Evolutionary conservation across 2,113 vertebrate genomes (phyloP), one percentile per base, ranked within the genome.

Genomic region (Ondatra zibethicus): DNA sequence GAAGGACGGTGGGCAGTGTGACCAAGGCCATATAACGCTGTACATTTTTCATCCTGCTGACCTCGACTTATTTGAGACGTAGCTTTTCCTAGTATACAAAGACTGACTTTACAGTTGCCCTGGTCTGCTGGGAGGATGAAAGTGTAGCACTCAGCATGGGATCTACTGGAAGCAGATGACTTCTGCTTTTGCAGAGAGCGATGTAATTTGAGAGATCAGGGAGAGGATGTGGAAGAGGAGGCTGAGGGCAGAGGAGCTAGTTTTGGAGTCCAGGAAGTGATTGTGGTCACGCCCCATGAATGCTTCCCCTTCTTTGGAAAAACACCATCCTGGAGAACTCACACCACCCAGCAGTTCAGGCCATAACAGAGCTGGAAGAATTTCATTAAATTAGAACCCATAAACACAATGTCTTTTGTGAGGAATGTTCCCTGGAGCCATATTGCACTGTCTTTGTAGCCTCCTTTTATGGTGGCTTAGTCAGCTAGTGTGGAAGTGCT

Each of bases 341-440:
- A 42, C 52, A 78, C 45, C 39, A 33, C n/a, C 45, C 76, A 88
- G 4, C 21, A 39, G 39, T 81, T 29, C 39, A 91, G 68, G 31
- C 36, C 47, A 19, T 77, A 66, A 78, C 65, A 89, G 45, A 84
- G 23, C 61, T 78, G 77, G 88, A 89, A 73, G 87, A 42, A 75
- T 94, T 89, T 94, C 77, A 80, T 88, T 85, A 58, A 88, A 88
- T 39, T 65, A 91, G 96, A 92, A 89, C 77, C 86, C 76, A 66
- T 70, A 61, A 93, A 21, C 29, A 1, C 65, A 50, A n/a, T 73
- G 7, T 68, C 29, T 82, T 88, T 92, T 89, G 52, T 47, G 52
- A 80, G 12, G 63, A 47, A 33, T 63, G 36, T 87, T 91, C 86
- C 77, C 45, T 65, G 10, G 61, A n/a, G 9, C 65, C 70, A 21